Percentiles rank a stretch among this genome's conserved stretches.
These are phyloP conservation scores for Tenodera sinensis DNA, from an alignment of 2,888 invertebrate genomes.

Conservation along the genomic window DNA sequence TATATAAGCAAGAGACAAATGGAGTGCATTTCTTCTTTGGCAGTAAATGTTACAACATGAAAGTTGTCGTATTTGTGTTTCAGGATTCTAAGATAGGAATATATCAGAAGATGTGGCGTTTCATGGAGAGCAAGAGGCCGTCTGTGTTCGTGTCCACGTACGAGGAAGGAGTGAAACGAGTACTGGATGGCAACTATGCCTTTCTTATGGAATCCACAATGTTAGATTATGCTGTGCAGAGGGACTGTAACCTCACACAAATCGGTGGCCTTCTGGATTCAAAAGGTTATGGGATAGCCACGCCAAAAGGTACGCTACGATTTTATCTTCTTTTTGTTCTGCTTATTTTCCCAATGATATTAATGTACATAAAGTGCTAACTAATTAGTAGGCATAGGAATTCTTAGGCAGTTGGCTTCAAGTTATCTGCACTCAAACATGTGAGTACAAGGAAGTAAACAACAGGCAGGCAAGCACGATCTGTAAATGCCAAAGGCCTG, in stretches of 20 bases:
- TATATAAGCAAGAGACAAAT: no score
- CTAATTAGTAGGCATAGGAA: no score
- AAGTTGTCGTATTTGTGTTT: background rate
- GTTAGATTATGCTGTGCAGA: slow-evolving; percentile 91
- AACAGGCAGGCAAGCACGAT: no score
- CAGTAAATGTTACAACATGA: no score
- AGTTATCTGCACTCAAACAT: no score
- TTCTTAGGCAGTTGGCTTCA: no score
- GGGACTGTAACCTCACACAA: slow-evolving; percentile 96
- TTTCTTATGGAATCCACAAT: slow-evolving; percentile 98
- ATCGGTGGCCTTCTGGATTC: slow-evolving; percentile 84
- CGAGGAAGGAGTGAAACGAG: slow-evolving; percentile 85
- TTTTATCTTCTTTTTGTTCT: background rate
- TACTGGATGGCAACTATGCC: slow-evolving; percentile 87
- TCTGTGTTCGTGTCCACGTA: slow-evolving; percentile 85
- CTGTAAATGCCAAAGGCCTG: no score
- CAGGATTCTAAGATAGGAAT: slow-evolving; percentile 87
- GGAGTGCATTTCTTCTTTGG: no score
- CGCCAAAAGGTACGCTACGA: slow-evolving; percentile 82
- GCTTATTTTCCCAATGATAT: no score
- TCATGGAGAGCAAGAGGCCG: slow-evolving; percentile 79
- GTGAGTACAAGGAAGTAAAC: no score
- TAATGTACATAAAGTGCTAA: no score
- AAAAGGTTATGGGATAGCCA: slow-evolving; percentile 94
- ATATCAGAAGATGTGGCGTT: slow-evolving; percentile 93